Base-by-base conservation (phyloP, 2,888 invertebrate genomes). In the Nematopogon swammerdamellus region DNA sequence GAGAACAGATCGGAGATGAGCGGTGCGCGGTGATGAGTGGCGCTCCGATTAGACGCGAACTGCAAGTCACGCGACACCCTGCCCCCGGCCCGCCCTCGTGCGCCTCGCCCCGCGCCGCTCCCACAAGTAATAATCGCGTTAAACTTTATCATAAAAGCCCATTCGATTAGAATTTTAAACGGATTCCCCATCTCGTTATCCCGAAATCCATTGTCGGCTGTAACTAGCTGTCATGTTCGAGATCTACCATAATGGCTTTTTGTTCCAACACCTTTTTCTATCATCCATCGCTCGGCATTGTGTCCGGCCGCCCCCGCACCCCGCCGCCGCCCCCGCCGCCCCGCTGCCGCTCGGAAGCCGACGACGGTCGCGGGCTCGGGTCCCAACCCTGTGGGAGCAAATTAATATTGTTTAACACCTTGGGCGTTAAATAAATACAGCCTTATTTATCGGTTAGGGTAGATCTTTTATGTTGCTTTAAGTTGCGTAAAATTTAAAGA, bases 121-220 rank as follows among this genome's bases (percentile, higher is more conserved):
- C 25, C 25, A 74, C 77, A 74, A 74, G 73, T 77, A 76, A 77
- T 76, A 79, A 77, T 77, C 72, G 72, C 73, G 79, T 76, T 77
- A 77, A 79, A 77, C 69, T 70, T 67, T 67, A 67, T 68, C 67
- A 73, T 71, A 77, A 76, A 75, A 74, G 67, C 73, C 70, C 72
- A 72, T 74, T 73, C 75, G 75, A 71, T 75, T 74, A 72, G 64
- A 67, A 67, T 69, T 70, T 73, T 70, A 71, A 76, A 77, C 72
- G 68, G 70, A 68, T 73, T 72, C 64, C 64, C 67, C 46, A 20
- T 68, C 75, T 74, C 65, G 72, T 74, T 75, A 74, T 69, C 67
- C 69, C 58, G 59, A 52, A 54, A 59, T 20, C 66, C 57, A 68
- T 74, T 74, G 73, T 72, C 62, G 63, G 61, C 54, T 53, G 62